Evolutionary conservation across 2,888 invertebrate genomes (phyloP).

Genomic region (Anoplius nigerrimus): DNA sequence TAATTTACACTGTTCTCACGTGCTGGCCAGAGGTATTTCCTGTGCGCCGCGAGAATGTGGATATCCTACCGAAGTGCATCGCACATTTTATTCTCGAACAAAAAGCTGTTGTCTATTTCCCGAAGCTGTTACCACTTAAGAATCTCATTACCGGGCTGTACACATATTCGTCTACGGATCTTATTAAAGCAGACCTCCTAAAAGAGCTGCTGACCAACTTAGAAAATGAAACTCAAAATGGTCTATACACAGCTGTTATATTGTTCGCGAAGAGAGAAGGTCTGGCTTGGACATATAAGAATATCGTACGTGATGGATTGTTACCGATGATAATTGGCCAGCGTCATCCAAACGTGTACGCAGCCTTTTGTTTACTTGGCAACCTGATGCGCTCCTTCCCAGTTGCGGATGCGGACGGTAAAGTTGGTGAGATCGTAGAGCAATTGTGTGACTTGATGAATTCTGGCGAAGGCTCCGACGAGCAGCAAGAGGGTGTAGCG

Average conservation of each 20-base stretch:
- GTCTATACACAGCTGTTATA: constrained; percentile 65
- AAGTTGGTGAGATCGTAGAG: constrained; percentile 52
- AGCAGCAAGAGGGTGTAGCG: constrained; percentile 66
- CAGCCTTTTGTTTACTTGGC: constrained; percentile 65
- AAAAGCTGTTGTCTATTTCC: constrained; percentile 46
- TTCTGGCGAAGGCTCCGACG: constrained; percentile 58
- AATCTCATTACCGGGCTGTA: constrained; percentile 70
- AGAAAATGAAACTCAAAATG: constrained; percentile 63
- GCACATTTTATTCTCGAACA: constrained; percentile 69
- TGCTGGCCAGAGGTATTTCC: constrained; percentile 76
- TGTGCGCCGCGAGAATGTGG: constrained; percentile 63
- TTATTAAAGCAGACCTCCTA: constrained; percentile 61
- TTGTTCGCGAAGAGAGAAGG: constrained; percentile 73
- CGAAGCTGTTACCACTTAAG: constrained; percentile 67
- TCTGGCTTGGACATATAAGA: constrained; percentile 70
- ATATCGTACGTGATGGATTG: constrained; percentile 64
- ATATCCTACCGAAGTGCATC: constrained; percentile 71
- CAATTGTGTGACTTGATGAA: constrained; percentile 62
- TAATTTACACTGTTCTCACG: constrained; percentile 72
- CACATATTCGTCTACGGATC: constrained; percentile 69
- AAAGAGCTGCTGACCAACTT: constrained; percentile 67
- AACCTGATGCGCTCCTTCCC: constrained; percentile 63
- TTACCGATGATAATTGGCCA: constrained; percentile 61
- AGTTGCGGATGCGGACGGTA: constrained; percentile 40
- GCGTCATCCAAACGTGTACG: constrained; percentile 53